Evolutionary conservation across 2,113 vertebrate species (phyloP), one percentile per base, ranked within the genome.

Genomic region (Ciconia maguari): DNA sequence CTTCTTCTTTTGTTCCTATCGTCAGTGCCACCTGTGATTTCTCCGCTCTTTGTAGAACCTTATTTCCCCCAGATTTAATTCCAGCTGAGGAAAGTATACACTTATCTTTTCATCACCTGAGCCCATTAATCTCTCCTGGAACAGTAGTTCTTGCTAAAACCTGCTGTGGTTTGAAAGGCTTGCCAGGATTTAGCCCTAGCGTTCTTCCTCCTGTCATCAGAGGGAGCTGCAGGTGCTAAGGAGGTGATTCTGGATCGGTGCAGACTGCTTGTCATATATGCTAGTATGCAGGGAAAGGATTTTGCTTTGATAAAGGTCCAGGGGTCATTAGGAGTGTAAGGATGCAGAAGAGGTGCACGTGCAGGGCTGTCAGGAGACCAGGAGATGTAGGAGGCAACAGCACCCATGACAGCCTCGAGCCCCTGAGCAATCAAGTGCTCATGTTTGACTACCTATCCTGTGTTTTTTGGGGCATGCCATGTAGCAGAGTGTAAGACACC

Each of bases 61-160:
- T 85, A 77, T 80, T 93, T 85, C 70, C 62, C 93, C 66, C 57
- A 93, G 84, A 94, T 89, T 85, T 96, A 94, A 91, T 94, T 95
- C 66, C 54, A 90, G 0, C 62, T 64, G 51, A 85, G 87, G 65
- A 68, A 95, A 91, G 25, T 80, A 80, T 71, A 65, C 46, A 86
- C 38, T 88, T 90, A 69, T 61, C 46, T 90, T 89, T 95, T 90
- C 75, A 80, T 74, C 90, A 83, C 49, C n/a, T 0, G 3, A 70
- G 42, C 13, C 62, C 79, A 66, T 90, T 93, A 54, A 92, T 93
- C 79, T 92, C 64, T 78, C 29, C 69, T 89, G 93, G 49, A 92
- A 58, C 0, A 10, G n/a, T 3, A 77, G 25, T 18, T 87, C 41
- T 79, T 61, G 21, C 48, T 66, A 54, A 85, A 87, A 69, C 16